These are phyloP conservation scores for Tridacna gigas DNA, from an alignment of 2,888 invertebrate species.

Conservation along the genomic window DNA sequence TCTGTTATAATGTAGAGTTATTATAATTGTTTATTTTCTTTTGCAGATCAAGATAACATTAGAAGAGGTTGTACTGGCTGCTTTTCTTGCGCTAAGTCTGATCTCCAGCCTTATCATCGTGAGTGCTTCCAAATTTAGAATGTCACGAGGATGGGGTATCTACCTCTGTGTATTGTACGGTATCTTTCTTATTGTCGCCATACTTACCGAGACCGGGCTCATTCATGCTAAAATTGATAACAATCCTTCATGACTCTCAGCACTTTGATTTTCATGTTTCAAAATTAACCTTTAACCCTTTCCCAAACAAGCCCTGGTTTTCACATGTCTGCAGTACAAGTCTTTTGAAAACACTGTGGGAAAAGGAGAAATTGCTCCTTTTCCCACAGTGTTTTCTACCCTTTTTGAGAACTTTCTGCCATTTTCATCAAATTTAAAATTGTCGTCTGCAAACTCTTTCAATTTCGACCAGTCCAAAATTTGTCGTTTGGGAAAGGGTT, in stretches of 20 bases:
- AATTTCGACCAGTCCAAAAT: no score
- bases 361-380: conserved; percentile 12
- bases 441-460: no score
- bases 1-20: neutral
- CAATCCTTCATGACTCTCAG: neutral
- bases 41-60: conserved; percentile 83
- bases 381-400: no score
- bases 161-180: conserved; percentile 86
- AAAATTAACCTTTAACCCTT: neutral
- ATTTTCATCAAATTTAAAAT: neutral
- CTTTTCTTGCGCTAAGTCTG: conserved; percentile 86
- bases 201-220: conserved; percentile 86
- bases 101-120: conserved; percentile 85
- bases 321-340: neutral
- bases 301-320: neutral
- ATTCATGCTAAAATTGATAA: conserved; percentile 66
- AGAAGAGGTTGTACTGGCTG: conserved; percentile 85
- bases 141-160: conserved; percentile 86
- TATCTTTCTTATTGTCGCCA: conserved; percentile 86
- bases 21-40: neutral
- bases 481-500: no score
- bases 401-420: no score
- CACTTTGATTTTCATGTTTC: neutral
- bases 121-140: conserved; percentile 85
- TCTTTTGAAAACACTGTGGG: conserved; percentile 8